Conservation (phyloP, 2,888 invertebrate species). For the Blastobasis adustella region DNA sequence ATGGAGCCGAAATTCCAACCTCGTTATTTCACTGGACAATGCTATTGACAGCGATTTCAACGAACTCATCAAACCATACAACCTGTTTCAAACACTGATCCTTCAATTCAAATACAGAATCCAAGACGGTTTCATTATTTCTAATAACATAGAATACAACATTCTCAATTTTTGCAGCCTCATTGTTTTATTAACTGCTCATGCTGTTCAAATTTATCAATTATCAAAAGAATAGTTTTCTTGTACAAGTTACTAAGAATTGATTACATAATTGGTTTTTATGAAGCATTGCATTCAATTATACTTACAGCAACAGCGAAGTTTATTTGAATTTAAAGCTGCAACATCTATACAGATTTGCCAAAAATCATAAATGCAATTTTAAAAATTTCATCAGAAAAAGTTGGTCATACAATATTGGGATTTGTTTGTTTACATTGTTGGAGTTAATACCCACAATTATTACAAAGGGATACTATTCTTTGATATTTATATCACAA, state of each 20-base stretch:
- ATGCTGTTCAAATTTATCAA: background rate
- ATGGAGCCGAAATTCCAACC: too few species aligned
- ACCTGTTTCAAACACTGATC: background rate
- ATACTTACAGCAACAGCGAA: background rate
- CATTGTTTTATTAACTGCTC: too few species aligned
- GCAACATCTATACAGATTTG: background rate
- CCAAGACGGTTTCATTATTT: too few species aligned
- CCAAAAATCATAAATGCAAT: background rate
- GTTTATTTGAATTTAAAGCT: background rate
- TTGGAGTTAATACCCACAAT: background rate
- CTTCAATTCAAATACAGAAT: background rate
- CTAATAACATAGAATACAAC: background rate
- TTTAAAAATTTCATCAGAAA: background rate
- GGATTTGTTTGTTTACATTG: background rate
- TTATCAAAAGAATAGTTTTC: too few species aligned
- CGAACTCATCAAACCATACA: background rate
- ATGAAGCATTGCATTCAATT: background rate
- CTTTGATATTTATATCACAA: background rate
- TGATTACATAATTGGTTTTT: background rate
- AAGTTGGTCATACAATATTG: background rate
- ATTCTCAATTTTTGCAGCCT: background rate
- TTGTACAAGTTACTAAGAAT: background rate
- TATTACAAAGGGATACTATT: background rate
- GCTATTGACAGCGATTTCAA: background rate
- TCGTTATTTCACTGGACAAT: background rate